These are phyloP conservation scores for Zapus hudsonius DNA, from an alignment of 2,113 vertebrate genomes.

Conservation along the genomic window DNA sequence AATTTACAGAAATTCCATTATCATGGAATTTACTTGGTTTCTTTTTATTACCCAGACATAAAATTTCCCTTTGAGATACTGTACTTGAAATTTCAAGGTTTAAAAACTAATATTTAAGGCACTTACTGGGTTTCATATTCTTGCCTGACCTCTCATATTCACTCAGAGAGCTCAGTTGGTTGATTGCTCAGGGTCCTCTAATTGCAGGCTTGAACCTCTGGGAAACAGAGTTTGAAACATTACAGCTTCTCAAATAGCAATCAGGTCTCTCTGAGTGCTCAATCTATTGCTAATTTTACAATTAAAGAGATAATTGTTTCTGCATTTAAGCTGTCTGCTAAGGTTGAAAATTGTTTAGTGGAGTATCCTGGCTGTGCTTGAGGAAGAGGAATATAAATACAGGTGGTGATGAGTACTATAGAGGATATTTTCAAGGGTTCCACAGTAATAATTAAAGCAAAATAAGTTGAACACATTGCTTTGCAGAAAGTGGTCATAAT, in stretches of 20 bases:
- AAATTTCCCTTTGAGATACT: slow-evolving; percentile 61
- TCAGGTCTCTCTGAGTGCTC: slow-evolving; percentile 48
- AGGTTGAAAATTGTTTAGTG: slow-evolving; percentile 44
- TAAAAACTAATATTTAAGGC: slow-evolving; percentile 58
- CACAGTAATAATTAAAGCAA: slow-evolving; percentile 28
- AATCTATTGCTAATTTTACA: slow-evolving; percentile 66
- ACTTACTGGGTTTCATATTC: slow-evolving; percentile 52
- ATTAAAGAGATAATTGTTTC: slow-evolving; percentile 50
- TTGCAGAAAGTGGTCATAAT: slow-evolving; percentile 5
- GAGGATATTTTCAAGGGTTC: slow-evolving; percentile 35
- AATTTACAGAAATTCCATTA: slow-evolving; percentile 60
- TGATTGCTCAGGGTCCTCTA: slow-evolving; percentile 61
- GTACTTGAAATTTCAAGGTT: slow-evolving; percentile 47
- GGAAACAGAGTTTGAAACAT: slow-evolving; percentile 35
- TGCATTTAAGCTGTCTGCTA: slow-evolving; percentile 56
- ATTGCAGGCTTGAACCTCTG: slow-evolving; percentile 45
- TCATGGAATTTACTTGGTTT: slow-evolving; percentile 57
- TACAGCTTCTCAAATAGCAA: slow-evolving; percentile 61
- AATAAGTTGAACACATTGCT: slow-evolving; percentile 31
- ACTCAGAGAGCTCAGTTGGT: slow-evolving; percentile 42
- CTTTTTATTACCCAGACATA: slow-evolving; percentile 46
- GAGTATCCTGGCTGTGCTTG: slow-evolving; percentile 24
- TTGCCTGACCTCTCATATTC: slow-evolving; percentile 39
- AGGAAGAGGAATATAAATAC: slow-evolving; percentile 45
- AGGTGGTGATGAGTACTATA: slow-evolving; percentile 51